Conservation (phyloP, 1,140 invertebrate genomes). For the Spodoptera frugiperda region DNA sequence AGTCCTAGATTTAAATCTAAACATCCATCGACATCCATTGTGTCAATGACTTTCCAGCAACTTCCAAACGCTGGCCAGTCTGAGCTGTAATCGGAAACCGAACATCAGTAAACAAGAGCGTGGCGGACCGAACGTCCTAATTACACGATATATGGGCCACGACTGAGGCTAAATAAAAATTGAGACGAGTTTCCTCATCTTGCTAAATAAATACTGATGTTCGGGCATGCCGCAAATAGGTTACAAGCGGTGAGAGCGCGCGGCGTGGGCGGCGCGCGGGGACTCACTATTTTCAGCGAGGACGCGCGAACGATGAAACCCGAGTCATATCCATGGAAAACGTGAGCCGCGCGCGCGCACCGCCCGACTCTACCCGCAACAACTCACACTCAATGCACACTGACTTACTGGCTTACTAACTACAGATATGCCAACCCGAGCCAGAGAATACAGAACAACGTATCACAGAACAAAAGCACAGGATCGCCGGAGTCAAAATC, state of each 20-base stretch:
- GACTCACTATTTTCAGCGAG: slow-evolving; percentile 81
- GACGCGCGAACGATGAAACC: slow-evolving; percentile 77
- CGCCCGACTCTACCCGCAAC: slow-evolving; percentile 17
- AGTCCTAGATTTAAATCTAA: neutral
- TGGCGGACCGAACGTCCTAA: slow-evolving; percentile 59
- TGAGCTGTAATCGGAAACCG: slow-evolving; percentile 48
- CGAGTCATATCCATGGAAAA: slow-evolving; percentile 72
- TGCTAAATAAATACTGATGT: slow-evolving; percentile 82
- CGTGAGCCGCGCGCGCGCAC: slow-evolving; percentile 53
- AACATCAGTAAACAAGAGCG: slow-evolving; percentile 42
- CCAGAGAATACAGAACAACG: slow-evolving; percentile 27
- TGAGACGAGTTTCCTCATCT: slow-evolving; percentile 80
- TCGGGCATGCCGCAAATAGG: slow-evolving; percentile 80
- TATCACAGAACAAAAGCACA: slow-evolving; percentile 53
- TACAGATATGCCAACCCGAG: slow-evolving; percentile 26
- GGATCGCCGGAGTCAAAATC: slow-evolving; percentile 52
- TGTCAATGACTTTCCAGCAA: slow-evolving; percentile 6
- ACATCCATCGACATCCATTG: neutral
- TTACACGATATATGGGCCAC: slow-evolving; percentile 76
- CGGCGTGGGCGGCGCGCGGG: slow-evolving; percentile 60
- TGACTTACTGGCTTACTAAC: slow-evolving; percentile 28
- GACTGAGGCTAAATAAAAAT: slow-evolving; percentile 76
- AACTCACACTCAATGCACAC: slow-evolving; percentile 43
- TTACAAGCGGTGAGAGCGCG: slow-evolving; percentile 59
- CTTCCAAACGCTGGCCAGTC: neutral